Conservation (phyloP, 2,797 vertebrate species). For the Chiroxiphia lanceolata region DNA sequence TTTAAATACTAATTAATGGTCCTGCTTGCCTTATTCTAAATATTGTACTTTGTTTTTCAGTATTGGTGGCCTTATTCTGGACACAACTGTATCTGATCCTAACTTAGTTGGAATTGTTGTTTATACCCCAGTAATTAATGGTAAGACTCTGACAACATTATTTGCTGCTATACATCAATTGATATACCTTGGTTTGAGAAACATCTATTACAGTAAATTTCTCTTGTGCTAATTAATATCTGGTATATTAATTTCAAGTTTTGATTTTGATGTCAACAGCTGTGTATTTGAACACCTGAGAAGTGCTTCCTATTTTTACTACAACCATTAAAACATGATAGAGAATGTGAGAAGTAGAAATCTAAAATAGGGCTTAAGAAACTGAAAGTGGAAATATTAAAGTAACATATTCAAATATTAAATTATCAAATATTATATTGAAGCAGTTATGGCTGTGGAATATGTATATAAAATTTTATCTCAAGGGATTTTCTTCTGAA, state of each 20-base stretch:
- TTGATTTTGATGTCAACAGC: background rate
- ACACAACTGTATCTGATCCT: slow-evolving; percentile 94
- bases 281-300: background rate
- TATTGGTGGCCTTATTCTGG: slow-evolving; percentile 97
- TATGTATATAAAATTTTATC: background rate
- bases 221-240: background rate
- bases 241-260: background rate
- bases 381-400: background rate
- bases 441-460: background rate
- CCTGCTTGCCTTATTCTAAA: background rate
- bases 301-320: background rate
- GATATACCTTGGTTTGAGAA: background rate
- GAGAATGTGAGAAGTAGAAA: background rate
- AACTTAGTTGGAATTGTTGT: slow-evolving; percentile 96
- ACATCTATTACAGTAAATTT: background rate
- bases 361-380: background rate
- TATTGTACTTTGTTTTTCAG: slow-evolving; percentile 73
- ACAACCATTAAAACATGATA: background rate
- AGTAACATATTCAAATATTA: background rate
- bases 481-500: background rate
- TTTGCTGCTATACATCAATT: background rate
- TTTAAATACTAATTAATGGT: background rate
- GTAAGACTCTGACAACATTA: slow-evolving; percentile 76
- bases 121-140: slow-evolving; percentile 96
- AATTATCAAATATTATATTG: background rate